phyloP scores from a whole-genome alignment of 2,797 vertebrate species.

The Chaetodon trifasciatus region DNA sequence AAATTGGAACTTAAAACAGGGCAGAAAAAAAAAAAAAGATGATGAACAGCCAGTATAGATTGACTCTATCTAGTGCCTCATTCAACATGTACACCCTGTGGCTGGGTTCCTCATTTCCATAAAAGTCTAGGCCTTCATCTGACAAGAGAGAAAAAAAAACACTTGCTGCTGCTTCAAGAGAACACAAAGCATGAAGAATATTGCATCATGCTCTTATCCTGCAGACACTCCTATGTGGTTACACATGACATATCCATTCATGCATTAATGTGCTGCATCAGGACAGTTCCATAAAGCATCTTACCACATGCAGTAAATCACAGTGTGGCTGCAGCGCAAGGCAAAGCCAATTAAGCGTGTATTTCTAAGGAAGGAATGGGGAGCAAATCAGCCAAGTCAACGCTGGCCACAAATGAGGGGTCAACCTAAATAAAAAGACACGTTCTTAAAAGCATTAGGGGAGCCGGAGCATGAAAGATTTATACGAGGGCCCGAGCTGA shows the following conservation, averaged over 20 bases:
- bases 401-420: conserved; percentile 48
- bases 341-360: conserved; percentile 56
- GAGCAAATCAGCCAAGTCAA: conserved; percentile 52
- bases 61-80: conserved; percentile 83
- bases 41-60: conserved; percentile 85
- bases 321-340: background rate
- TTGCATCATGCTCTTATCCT: conserved; percentile 75
- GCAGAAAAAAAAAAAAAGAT: conserved; percentile 61
- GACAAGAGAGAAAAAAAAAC: conserved; percentile 73
- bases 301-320: conserved; percentile 30
- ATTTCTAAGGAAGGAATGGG: conserved; percentile 40
- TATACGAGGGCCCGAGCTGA: conserved; percentile 16
- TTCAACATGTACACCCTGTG: conserved; percentile 83
- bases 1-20: conserved; percentile 84
- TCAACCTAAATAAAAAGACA: conserved; percentile 49
- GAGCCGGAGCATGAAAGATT: conserved; percentile 56
- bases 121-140: conserved; percentile 85
- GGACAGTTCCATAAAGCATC: conserved; percentile 44
- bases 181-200: conserved; percentile 74
- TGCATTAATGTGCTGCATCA: conserved; percentile 44
- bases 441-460: conserved; percentile 28
- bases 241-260: conserved; percentile 71
- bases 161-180: conserved; percentile 73
- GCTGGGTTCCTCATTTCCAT: conserved; percentile 85
- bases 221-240: conserved; percentile 65